Evolutionary conservation across 2,113 vertebrate species (phyloP).

Genomic region (Crocuta crocuta): DNA sequence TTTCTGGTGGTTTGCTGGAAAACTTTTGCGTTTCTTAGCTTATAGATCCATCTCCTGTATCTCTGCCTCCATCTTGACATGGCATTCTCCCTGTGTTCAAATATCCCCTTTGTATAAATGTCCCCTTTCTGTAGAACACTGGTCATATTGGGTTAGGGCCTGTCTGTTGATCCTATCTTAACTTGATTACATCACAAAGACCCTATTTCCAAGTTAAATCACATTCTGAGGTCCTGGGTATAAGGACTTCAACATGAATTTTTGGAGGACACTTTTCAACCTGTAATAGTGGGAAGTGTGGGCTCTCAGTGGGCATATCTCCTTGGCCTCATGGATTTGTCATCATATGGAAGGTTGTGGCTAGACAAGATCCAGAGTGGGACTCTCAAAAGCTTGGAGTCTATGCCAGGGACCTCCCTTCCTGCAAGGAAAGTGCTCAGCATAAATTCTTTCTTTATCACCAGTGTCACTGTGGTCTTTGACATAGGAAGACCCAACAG

Average conservation of each 20-base stretch:
- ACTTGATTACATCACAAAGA: constrained; percentile 2
- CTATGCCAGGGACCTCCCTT: neutral
- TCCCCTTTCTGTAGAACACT: neutral
- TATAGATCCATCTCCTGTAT: neutral
- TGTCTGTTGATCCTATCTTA: neutral
- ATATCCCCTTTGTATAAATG: neutral
- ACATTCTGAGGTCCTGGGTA: neutral
- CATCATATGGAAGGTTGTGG: neutral
- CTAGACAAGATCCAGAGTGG: neutral
- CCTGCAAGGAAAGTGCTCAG: neutral
- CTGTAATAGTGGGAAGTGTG: neutral
- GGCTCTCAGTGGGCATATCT: neutral
- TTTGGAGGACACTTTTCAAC: neutral
- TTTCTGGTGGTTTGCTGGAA: neutral
- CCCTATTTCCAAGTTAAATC: neutral
- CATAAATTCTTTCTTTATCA: constrained; percentile 3
- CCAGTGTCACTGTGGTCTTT: neutral
- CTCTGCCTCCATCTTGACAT: neutral
- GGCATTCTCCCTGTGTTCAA: neutral
- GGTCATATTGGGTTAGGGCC: neutral
- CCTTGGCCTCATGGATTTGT: neutral
- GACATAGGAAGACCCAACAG: neutral
- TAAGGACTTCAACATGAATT: neutral
- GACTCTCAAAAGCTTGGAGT: neutral
- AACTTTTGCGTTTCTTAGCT: neutral